These are phyloP conservation scores for Oophaga pumilio DNA, from an alignment of 2,113 vertebrate species.

Conservation along the genomic window DNA sequence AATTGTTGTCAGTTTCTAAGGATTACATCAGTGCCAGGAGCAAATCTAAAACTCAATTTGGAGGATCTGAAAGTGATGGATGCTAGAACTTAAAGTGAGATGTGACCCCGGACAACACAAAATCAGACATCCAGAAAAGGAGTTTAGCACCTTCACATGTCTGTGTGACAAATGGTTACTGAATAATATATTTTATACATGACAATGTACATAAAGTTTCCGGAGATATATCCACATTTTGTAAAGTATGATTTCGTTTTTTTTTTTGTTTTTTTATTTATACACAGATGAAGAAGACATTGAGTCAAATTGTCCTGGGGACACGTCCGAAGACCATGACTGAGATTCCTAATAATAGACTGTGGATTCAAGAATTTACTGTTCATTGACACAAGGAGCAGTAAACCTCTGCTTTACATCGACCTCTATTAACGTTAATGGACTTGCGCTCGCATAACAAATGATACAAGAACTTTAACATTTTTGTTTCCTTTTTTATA, in stretches of 20 bases:
- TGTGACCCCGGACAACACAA: too few relatives aligned
- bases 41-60: too few relatives aligned
- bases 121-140: too few relatives aligned
- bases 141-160: too few relatives aligned
- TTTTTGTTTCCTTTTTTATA: not conserved
- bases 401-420: not conserved
- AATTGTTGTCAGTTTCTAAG: too few relatives aligned
- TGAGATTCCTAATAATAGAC: not conserved
- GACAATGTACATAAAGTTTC: not conserved
- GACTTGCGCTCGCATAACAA: not conserved
- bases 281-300: conserved; percentile 52
- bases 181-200: not conserved
- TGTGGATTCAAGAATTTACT: not conserved
- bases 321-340: conserved; percentile 48
- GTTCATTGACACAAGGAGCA: not conserved
- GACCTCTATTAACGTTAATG: not conserved
- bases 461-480: not conserved
- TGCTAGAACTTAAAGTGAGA: too few relatives aligned
- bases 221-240: not conserved
- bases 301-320: conserved; percentile 36
- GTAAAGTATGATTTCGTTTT: not conserved
- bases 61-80: too few relatives aligned
- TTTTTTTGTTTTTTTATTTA: not conserved
- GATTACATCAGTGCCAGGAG: too few relatives aligned
- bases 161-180: too few relatives aligned